Base-by-base conservation (phyloP, 2,797 vertebrate genomes). In the Tokudaia muenninki region DNA sequence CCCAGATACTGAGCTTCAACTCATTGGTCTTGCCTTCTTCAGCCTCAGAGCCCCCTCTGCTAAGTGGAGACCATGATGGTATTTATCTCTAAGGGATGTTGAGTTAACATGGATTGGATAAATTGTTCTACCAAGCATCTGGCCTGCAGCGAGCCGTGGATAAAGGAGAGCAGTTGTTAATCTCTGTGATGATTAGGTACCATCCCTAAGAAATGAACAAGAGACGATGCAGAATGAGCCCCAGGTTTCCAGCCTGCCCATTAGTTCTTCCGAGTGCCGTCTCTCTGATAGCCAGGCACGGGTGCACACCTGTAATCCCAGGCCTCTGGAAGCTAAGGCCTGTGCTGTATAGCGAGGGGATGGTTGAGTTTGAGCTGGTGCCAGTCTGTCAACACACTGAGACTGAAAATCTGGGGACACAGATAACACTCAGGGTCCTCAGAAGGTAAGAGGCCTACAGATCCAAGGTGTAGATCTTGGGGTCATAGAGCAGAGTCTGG, bases 31-130 rank as follows among this genome's bases (percentile, higher is more conserved):
- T 26, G 87, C 72, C 44, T 55, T 81, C 92, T 90, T 29, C 61
- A 87, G 81, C 55, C 92, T 92, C 84, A 41, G 77, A 52, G 93
- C 92, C 81, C 29, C 13, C 78, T 80, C 63, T 77, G 52, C 55
- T 90, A 52, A 70, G 4, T 31, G 47, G 47, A 14, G 72, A 37
- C 84, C 31, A 26, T 82, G 44, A 52, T 13, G 63, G 31, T n/a
- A 41, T 17, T 47, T 37, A 7, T 29, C 34, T 63, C 61, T 26
- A 1, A 50, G 70, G 34, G 41, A n/a, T 63, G 47, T 70, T 70
- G 59, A 95, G 72, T 50, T 52, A 31, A 5, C 72, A 61, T 50
- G 82, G 63, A 59, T 91, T 22, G 63, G 87, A 24, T 37, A 61
- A 47, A 67, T 55, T 3, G 1, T 47, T 67, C 75, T 37, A 24